Base-by-base conservation (phyloP, 1,140 invertebrate species). In the Triops cancriformis region DNA sequence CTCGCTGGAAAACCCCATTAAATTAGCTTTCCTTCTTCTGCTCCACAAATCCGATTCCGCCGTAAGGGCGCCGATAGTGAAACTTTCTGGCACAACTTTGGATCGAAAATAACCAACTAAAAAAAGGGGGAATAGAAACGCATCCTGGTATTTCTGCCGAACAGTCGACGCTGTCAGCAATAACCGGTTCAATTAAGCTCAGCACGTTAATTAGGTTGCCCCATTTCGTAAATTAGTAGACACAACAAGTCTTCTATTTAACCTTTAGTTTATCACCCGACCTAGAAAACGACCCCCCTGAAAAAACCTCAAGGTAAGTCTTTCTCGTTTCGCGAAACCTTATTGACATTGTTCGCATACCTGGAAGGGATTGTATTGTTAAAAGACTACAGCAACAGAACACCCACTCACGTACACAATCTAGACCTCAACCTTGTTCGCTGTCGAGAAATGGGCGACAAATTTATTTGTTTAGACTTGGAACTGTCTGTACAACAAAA, bases 391-490 rank as follows among this genome's bases (percentile, higher is more conserved):
- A 37, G 31, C 51, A 23, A 23, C 14, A 64, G 51, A 64, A 64
- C 0, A 18, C 23, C 0, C 51, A 64, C n/a, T n/a, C 14, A 64
- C 51, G 9, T 10, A 64, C 6, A 64, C 18, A 64, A 64, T 18
- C 14, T 64, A 18, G 51, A 64, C 51, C 51, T 6, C 18, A 64
- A 14, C 51, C 31, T 64, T 18, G 18, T 64, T n/a, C 14, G 5
- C 51, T n/a, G 6, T 6, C 23, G 10, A 64, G 51, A 64, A 64
- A 12, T 64, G 23, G 18, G 14, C 14, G 51, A 23, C 18, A 64
- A 64, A 64, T 64, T 64, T 64, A 23, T 64, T 64, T 64, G 51
- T 64, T 64, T 64, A 18, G 51, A 64, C 51, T 64, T 9, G 51
- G 51, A 64, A 23, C 51, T 23, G 51, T 64, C 51, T 23, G 14